Percentiles rank a stretch among this genome's conserved stretches.
phyloP scores from a whole-genome alignment of 2,888 invertebrate genomes.

The Leucophenga maculata region DNA sequence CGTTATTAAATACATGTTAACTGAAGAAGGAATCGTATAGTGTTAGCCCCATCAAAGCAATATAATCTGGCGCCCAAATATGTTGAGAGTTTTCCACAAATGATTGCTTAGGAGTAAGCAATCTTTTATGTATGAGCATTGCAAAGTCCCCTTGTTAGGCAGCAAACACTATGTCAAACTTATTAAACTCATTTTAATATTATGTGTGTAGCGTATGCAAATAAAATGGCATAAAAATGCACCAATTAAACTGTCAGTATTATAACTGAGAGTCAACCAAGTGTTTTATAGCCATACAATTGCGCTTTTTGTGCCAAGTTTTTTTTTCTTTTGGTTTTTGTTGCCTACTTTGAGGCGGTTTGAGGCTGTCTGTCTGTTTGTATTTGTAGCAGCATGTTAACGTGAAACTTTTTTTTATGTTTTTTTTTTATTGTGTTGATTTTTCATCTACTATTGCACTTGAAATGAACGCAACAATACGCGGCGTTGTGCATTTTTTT shows the following conservation, averaged over 20 bases:
- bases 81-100: too few species aligned
- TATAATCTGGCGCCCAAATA: too few species aligned
- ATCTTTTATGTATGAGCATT: background rate
- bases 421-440: constrained; percentile 14
- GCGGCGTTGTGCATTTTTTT: constrained; percentile 15
- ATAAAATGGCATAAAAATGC: constrained; percentile 56
- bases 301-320: constrained; percentile 33
- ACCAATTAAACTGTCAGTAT: constrained; percentile 69
- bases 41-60: too few species aligned
- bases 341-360: constrained; percentile 36
- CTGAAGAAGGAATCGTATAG: too few species aligned
- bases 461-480: too few species aligned
- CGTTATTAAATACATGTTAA: too few species aligned
- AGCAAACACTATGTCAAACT: too few species aligned
- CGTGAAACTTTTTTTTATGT: constrained; percentile 27
- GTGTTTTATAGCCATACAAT: constrained; percentile 60
- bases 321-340: too few species aligned
- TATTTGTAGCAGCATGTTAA: constrained; percentile 3
- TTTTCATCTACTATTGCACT: constrained; percentile 13
- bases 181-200: too few species aligned
- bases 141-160: background rate
- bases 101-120: too few species aligned
- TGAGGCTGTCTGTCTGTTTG: constrained; percentile 44
- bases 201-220: too few species aligned
- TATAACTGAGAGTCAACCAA: constrained; percentile 63